Evolutionary conservation across 2,113 vertebrate genomes (phyloP), one percentile per base, ranked within the genome.

Genomic region (Columba janthina): DNA sequence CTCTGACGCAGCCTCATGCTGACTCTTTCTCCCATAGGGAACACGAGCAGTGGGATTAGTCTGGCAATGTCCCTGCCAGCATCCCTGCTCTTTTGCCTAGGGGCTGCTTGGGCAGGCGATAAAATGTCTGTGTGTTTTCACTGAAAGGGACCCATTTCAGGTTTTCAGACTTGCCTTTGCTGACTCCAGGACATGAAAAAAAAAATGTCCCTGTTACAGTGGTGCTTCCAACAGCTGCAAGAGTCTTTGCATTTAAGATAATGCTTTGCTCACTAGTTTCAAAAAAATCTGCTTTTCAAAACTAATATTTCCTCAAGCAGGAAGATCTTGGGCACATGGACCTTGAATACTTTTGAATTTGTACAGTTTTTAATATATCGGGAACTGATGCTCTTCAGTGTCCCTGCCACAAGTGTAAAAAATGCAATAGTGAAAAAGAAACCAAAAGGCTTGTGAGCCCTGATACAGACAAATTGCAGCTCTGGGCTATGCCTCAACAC

Each of bases 401-500:
- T 58, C 83, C 70, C 54, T 73, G n/a, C 21, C 54, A 50, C 40
- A 73, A 72, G 28, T 0, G 0, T 29, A 76, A 36, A 0, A 6
- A 19, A 42, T 14, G 29, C 36, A 83, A 15, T 2, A 65, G n/a
- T n/a, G 57, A 80, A 46, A 88, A 73, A 69, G 71, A 75, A 94
- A 60, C 18, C 6, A 10, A 48, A 48, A 42, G 12, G 7, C 9
- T 36, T 88, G 32, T 69, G 34, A 76, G 54, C 36, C 71, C 28
- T 69, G 74, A 53, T 48, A 60, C 0, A 0, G 57, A 61, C 64
- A 78, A 84, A 87, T 19, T 87, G 48, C 22, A 75, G 14, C 44
- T 82, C 78, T 57, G 70, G 54, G 9, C 40, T 38, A 20, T 74
- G 64, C 36, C 71, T 91, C 78, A 61, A 2, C 40, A 50, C 25